phyloP scores from a whole-genome alignment of 2,797 vertebrate species.

The Sandelia bainsii region DNA sequence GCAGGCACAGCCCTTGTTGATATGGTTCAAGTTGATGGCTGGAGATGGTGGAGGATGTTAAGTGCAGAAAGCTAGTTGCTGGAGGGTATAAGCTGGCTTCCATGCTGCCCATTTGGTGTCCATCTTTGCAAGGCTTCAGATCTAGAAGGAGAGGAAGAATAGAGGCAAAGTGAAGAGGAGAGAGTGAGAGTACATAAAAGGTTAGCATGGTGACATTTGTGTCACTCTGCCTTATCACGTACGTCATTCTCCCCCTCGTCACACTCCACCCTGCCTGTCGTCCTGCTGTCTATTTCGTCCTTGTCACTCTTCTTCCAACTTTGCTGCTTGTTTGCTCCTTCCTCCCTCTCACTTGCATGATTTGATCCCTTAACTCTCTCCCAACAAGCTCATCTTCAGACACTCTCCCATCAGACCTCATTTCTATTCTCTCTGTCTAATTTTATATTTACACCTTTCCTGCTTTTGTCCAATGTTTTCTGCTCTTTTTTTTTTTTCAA shows the following conservation, averaged over 20 bases:
- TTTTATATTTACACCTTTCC: slow-evolving; percentile 53
- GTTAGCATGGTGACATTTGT: slow-evolving; percentile 81
- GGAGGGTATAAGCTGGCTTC: slow-evolving; percentile 47
- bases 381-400: slow-evolving; percentile 68
- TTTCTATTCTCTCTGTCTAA: slow-evolving; percentile 46
- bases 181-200: slow-evolving; percentile 71
- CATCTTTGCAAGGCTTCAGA: slow-evolving; percentile 52
- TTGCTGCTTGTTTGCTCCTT: slow-evolving; percentile 65
- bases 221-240: slow-evolving; percentile 80
- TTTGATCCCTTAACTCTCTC: slow-evolving; percentile 62
- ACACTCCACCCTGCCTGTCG: slow-evolving; percentile 73
- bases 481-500: slow-evolving; percentile 33
- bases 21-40: slow-evolving; percentile 43
- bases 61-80: slow-evolving; percentile 52
- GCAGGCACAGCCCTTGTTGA: slow-evolving; percentile 31
- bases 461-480: slow-evolving; percentile 53
- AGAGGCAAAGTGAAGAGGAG: slow-evolving; percentile 55
- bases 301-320: slow-evolving; percentile 75
- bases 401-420: slow-evolving; percentile 42
- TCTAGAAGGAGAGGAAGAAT: slow-evolving; percentile 55
- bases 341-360: slow-evolving; percentile 52
- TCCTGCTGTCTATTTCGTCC: slow-evolving; percentile 78
- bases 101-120: slow-evolving; percentile 65
- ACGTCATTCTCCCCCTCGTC: slow-evolving; percentile 75
- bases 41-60: slow-evolving; percentile 50